Base-by-base conservation (phyloP, 2,888 invertebrate species). In the Netelia virgata region DNA sequence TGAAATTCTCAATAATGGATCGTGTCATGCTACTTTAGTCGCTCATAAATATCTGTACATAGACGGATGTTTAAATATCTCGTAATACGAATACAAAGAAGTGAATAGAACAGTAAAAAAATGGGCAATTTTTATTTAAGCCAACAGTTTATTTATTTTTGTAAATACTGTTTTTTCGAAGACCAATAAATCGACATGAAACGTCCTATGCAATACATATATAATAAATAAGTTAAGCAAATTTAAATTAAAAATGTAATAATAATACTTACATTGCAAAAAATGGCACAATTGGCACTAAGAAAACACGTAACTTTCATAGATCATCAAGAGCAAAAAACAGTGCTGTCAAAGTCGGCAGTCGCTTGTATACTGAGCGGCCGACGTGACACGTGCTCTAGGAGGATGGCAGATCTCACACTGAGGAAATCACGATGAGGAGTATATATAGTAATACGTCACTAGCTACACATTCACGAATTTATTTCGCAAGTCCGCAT, bases 221-320 rank as follows among this genome's bases (percentile, higher is more conserved):
- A 47, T 3, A 2, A 14, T n/a, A 1, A 50, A 53, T 50, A n/a
- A 1, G 0, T 14, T 64, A 14, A 66, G 6, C 1, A 53, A 36
- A 36, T 68, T n/a, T 53, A 16, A 16, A 36, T 16, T 16, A n/a
- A 61, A 73, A 73, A 59, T 28, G 3, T 61, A 8, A 28, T 20
- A 23, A 63, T 53, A 50, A 63, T 20, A 78, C 78, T 78, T 14
- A 78, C 78, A 23, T 78, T 63, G 53, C n/a, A 63, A 70, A 78
- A 70, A 9, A 16, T 61, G 23, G n/a, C 23, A 55, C 18, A 16
- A 8, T 70, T 16, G 10, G 57, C 57, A 57, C 78, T 9, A 55
- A n/a, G 28, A 53, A 20, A 63, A 61, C 61, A 53, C 41, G 55
- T 63, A 41, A 41, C 14, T 63, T 63, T 70, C 70, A 70, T 70